Base-by-base conservation (phyloP, 2,797 vertebrate genomes). In the Pipistrellus nathusii region DNA sequence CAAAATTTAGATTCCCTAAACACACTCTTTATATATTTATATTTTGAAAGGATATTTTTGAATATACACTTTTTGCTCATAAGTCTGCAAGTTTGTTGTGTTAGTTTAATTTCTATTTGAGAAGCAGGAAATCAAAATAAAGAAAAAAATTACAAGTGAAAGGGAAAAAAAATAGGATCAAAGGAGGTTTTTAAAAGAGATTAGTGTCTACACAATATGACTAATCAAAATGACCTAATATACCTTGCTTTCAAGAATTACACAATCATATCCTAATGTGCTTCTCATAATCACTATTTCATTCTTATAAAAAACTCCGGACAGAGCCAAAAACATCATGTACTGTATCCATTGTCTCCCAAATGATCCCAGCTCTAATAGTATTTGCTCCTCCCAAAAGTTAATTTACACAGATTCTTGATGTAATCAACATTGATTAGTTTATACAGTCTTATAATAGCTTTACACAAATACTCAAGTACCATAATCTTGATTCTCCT, bases 91-190 rank as follows among this genome's bases (percentile, higher is more conserved):
- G 59, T 85, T 51, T 73, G 53, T 32, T 72, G 69, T 90, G 71
- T 25, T 82, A 71, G 38, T 81, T 85, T 62, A 73, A 64, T n/a
- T 64, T 80, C 15, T 71, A n/a, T 38, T 84, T n/a, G 53, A 89
- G n/a, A 92, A 51, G 9, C 73, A 95, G 59, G 51, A 85, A 48
- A 69, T 87, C 30, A 90, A 81, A 91, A 91, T n/a, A 62, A 89
- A 83, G 48, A 83, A 84, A n/a, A 83, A 82, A 84, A 66, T 32
- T 41, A 35, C n/a, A 92, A 66, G n/a, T 92, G 27, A 64, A 94
- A 83, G 73, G 46, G n/a, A n/a, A 75, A 93, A n/a, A 90, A 90
- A 89, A 69, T 15, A 75, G 41, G 7, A 76, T 7, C 46, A 86
- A 46, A 76, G n/a, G n/a, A 77, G 64, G 1, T 55, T 83, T 80